Evolutionary conservation across 2,113 vertebrate genomes (phyloP).

Genomic region (Smithornis capensis): DNA sequence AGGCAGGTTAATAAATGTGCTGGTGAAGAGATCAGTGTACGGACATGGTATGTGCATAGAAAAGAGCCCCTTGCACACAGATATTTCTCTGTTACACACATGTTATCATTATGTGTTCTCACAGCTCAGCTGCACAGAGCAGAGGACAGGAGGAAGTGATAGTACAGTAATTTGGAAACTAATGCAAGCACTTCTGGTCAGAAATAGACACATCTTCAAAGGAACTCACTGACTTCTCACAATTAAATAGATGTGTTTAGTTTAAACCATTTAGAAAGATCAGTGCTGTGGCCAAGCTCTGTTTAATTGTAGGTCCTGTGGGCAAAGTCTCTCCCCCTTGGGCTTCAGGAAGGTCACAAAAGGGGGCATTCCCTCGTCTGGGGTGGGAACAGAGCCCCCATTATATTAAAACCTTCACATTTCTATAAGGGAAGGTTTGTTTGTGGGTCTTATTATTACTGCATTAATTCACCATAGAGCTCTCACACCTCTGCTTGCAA

Average conservation of each 20-base stretch:
- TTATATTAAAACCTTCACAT: background rate
- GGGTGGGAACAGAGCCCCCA: background rate
- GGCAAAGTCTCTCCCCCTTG: background rate
- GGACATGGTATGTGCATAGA: rapidly evolving
- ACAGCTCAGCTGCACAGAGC: background rate
- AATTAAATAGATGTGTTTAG: background rate
- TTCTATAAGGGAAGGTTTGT: background rate
- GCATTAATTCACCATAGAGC: background rate
- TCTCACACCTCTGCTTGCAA: background rate
- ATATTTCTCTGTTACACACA: background rate
- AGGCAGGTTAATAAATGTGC: background rate
- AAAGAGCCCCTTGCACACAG: rapidly evolving
- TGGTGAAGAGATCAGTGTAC: background rate
- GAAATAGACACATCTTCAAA: background rate
- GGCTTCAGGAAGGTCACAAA: background rate
- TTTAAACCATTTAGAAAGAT: background rate
- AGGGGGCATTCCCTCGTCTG: background rate
- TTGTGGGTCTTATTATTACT: background rate
- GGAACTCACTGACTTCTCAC: background rate
- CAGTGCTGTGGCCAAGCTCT: background rate
- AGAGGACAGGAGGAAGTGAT: background rate
- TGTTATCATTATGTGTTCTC: rapidly evolving
- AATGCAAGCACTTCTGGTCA: background rate
- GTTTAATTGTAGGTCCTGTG: background rate
- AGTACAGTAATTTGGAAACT: background rate